Evolutionary conservation across 2,888 invertebrate genomes (phyloP).

Genomic region (Zhuqinia jingwanae): DNA sequence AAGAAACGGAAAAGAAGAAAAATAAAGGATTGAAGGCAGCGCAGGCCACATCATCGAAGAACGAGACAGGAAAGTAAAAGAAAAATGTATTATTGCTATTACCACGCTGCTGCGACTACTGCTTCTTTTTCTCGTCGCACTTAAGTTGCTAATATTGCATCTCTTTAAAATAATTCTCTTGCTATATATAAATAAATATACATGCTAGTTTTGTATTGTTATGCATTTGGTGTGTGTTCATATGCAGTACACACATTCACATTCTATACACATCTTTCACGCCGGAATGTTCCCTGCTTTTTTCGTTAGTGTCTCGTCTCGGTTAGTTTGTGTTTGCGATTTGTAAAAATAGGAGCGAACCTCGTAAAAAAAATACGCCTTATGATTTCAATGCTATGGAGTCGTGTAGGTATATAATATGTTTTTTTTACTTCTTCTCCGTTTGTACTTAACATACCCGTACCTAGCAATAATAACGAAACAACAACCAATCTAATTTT

Average conservation of each 20-base stretch:
- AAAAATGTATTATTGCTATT: neutral
- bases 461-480: too few relatives aligned
- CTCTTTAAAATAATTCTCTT: neutral
- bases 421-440: neutral
- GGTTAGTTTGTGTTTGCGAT: slow-evolving; percentile 1
- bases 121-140: neutral
- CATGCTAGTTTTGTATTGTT: too few relatives aligned
- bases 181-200: too few relatives aligned
- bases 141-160: neutral
- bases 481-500: too few relatives aligned
- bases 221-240: neutral
- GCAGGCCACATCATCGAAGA: neutral
- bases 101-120: neutral
- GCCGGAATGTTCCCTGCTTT: neutral
- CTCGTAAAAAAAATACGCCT: slow-evolving; percentile 26
- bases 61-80: slow-evolving; percentile 36
- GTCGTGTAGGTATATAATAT: too few relatives aligned
- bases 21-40: neutral
- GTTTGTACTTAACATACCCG: too few relatives aligned
- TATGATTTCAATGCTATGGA: too few relatives aligned
- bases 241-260: neutral
- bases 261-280: too few relatives aligned
- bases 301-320: neutral
- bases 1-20: slow-evolving; percentile 17
- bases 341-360: slow-evolving; percentile 10